Evolutionary conservation across 2,113 vertebrate species (phyloP), one percentile per base, ranked within the genome.

Genomic region (Caretta caretta): DNA sequence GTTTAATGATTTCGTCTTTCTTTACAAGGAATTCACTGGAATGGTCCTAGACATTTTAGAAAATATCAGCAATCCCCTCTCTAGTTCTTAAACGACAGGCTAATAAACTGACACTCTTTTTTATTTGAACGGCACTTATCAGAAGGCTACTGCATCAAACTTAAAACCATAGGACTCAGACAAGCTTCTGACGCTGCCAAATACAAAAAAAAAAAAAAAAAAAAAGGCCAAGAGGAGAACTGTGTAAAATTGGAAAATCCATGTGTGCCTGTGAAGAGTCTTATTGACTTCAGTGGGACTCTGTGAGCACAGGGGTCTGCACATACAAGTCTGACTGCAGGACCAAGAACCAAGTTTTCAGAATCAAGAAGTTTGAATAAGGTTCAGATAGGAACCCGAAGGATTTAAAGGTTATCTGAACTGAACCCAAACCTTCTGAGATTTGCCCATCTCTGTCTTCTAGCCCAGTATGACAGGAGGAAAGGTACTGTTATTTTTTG

Each of bases 391-490:
- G 27, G 12, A 48, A 78, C 13, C 42, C 25, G 4, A 27, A 16
- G 7, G 24, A 25, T 48, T 78, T 78, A 38, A 72, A 38, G 9
- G 5, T 72, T 38, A 22, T 72, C 65, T 72, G 65, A 72, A 72
- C 65, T 72, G 8, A 9, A 38, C n/a, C n/a, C 65, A 38, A 72
- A 72, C 35, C 19, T 72, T 72, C 65, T 48, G 24, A 78, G 6
- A 78, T 48, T 14, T 78, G 12, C 12, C 24, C 38, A 24, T 76
- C 72, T 25, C n/a, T 27, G 8, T 83, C 50, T 92, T 87, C 53
- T 25, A 9, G 6, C 38, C 38, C 65, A 31, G 25, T 0, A 1
- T 16, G 2, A 0, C 22, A 27, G 35, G 50, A 56, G 85, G 80
- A 69, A 75, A 0, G 0, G 90, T 91, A 85, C 80, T 89, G 54